Evolutionary conservation across 53 echinoderm and acorn worm genomes (phyloP).

Genomic region (Crossaster papposus): DNA sequence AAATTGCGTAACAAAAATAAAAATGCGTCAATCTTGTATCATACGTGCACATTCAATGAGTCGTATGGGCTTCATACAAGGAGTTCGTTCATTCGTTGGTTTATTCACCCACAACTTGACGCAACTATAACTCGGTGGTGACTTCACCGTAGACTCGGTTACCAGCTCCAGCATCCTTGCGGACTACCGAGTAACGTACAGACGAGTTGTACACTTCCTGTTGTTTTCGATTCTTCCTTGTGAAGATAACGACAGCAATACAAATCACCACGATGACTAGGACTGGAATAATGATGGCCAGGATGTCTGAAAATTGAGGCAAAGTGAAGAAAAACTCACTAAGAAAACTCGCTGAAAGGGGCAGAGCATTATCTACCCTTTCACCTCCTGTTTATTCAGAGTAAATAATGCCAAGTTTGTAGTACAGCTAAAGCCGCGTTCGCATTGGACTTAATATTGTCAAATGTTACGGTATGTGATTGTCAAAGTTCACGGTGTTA

Average conservation of each 20-base stretch:
- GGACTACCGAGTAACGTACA: constrained; percentile 58
- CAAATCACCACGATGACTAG: constrained; percentile 38
- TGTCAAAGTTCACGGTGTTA: too few species aligned
- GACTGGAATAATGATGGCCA: constrained; percentile 56
- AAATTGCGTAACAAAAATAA: too few species aligned
- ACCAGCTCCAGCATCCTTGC: constrained; percentile 51
- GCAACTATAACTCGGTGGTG: constrained; percentile 67
- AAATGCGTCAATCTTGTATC: too few species aligned
- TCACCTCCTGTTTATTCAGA: too few species aligned
- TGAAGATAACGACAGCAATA: constrained; percentile 44
- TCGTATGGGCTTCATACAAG: not conserved
- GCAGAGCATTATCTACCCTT: too few species aligned
- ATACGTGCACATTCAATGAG: too few species aligned
- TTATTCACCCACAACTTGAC: not conserved
- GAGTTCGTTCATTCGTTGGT: not conserved
- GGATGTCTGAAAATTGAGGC: constrained; percentile 17
- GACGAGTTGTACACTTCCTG: constrained; percentile 30
- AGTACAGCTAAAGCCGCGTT: too few species aligned
- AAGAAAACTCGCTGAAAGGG: not conserved
- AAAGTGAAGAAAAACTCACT: too few species aligned
- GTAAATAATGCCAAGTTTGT: too few species aligned
- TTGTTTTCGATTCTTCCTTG: constrained; percentile 26
- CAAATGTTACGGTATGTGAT: too few species aligned
- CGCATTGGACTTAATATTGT: too few species aligned
- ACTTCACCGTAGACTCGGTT: constrained; percentile 58